These are phyloP conservation scores for Dinocampus coccinellae DNA, from an alignment of 2,888 invertebrate species.

Conservation along the genomic window DNA sequence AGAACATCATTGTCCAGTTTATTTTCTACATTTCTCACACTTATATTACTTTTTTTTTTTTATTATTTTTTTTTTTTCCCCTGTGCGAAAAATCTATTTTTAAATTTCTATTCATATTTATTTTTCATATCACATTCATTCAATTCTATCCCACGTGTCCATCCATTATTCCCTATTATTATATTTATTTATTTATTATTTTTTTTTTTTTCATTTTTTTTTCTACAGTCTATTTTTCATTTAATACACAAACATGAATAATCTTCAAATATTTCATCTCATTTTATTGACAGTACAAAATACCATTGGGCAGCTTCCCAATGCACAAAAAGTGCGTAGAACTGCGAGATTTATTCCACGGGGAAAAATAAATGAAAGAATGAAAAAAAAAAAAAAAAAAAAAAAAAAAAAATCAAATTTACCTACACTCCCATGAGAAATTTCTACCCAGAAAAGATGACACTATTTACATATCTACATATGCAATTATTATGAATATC, in stretches of 20 bases:
- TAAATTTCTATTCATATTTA: neutral
- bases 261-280: neutral
- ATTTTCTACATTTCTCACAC: constrained; percentile 12
- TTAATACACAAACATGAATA: neutral
- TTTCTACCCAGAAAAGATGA: constrained; percentile 14
- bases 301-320: neutral
- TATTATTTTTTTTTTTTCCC: neutral
- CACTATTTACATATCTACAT: constrained; percentile 13
- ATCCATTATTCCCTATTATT: neutral
- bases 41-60: neutral
- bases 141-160: too few relatives aligned
- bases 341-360: neutral
- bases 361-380: neutral
- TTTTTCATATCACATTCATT: neutral
- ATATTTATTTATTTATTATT: neutral
- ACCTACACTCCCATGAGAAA: neutral
- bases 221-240: neutral
- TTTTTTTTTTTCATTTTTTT: neutral
- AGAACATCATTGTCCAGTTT: constrained; percentile 7
- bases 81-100: neutral
- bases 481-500: neutral
- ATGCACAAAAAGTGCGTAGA: neutral
- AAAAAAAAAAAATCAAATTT: neutral
- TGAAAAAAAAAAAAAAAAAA: neutral
- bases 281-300: neutral